These are phyloP conservation scores for Rhimphoctona megacephalus DNA, from an alignment of 2,888 invertebrate genomes.

Conservation along the genomic window DNA sequence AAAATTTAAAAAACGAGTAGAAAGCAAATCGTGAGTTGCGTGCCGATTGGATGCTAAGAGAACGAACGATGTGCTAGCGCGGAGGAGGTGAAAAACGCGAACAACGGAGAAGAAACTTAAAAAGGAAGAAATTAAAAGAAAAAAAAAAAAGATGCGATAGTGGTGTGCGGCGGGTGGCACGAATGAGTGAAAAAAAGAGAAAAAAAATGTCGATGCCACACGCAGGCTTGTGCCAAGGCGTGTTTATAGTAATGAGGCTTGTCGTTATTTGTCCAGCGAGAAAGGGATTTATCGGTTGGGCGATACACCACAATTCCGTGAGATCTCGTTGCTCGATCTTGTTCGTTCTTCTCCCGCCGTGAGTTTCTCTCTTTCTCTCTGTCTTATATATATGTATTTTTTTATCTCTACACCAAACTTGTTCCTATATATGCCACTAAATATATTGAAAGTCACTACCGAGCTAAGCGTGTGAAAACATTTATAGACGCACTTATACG, in stretches of 20 bases:
- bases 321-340: slow-evolving; percentile 79
- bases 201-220: slow-evolving; percentile 76
- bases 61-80: slow-evolving; percentile 45
- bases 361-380: slow-evolving; percentile 53
- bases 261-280: slow-evolving; percentile 83
- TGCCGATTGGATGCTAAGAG: slow-evolving; percentile 36
- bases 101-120: slow-evolving; percentile 51
- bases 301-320: slow-evolving; percentile 73
- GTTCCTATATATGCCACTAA: slow-evolving; percentile 30
- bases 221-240: slow-evolving; percentile 80
- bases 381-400: slow-evolving; percentile 4
- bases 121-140: slow-evolving; percentile 72
- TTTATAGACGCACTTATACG: slow-evolving; percentile 16
- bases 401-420: slow-evolving; percentile 42
- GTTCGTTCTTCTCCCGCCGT: slow-evolving; percentile 57
- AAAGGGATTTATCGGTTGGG: slow-evolving; percentile 78
- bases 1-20: slow-evolving; percentile 13
- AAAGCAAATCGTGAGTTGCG: slow-evolving; percentile 1
- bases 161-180: slow-evolving; percentile 33
- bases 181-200: slow-evolving; percentile 58
- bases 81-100: slow-evolving; percentile 53
- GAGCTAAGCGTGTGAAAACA: slow-evolving; percentile 46
- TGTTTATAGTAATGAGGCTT: slow-evolving; percentile 85
- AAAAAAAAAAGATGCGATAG: background rate
- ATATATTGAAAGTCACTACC: slow-evolving; percentile 41